These are phyloP conservation scores for Nycteola revayana DNA, from an alignment of 2,888 invertebrate species.

Conservation along the genomic window DNA sequence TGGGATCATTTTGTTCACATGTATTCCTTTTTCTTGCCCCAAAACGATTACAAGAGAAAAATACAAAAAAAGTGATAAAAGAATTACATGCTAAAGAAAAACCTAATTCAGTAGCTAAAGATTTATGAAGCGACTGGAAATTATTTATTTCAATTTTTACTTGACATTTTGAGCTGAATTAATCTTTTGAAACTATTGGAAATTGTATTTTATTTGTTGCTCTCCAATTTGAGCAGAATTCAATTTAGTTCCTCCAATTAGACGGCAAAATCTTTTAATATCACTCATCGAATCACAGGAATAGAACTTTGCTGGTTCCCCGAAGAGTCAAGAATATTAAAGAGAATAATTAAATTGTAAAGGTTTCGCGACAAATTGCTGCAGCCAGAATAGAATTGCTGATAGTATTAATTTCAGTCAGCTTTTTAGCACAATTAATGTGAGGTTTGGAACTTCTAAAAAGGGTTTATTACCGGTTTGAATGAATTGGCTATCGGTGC, in stretches of 20 bases:
- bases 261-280: conserved; percentile 45
- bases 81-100: conserved; percentile 3
- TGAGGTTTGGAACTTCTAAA: conserved; percentile 39
- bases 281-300: conserved; percentile 42
- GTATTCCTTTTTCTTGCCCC: conserved; percentile 9
- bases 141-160: too few relatives aligned
- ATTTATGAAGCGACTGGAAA: conserved; percentile 14
- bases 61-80: neutral
- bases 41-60: conserved; percentile 2
- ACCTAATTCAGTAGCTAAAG: conserved; percentile 1
- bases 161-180: too few relatives aligned
- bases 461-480: conserved; percentile 47
- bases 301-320: conserved; percentile 42
- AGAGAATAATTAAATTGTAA: conserved; percentile 59
- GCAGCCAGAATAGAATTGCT: conserved; percentile 40
- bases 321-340: conserved; percentile 48
- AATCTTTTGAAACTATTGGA: too few relatives aligned
- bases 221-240: conserved; percentile 43
- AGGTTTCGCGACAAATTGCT: conserved; percentile 57
- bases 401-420: conserved; percentile 58
- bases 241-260: conserved; percentile 53
- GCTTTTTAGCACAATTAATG: conserved; percentile 55
- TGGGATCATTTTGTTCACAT: conserved; percentile 16
- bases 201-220: conserved; percentile 18
- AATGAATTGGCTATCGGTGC: conserved; percentile 48